Conservation (phyloP, 2,113 vertebrate species). For the Podocnemis expansa region DNA sequence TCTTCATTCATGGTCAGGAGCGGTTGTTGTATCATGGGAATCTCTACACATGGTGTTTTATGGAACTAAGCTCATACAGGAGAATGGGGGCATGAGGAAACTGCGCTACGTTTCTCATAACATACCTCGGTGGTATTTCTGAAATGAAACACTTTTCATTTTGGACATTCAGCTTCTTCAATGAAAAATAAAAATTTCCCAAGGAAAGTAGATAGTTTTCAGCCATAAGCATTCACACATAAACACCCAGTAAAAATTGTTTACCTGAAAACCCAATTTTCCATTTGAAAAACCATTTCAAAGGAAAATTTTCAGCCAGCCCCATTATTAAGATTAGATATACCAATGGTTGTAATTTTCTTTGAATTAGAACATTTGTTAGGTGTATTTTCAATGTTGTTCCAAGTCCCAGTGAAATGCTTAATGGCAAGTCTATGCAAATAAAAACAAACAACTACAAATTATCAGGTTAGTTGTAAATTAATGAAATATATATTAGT, state of each 20-base stretch:
- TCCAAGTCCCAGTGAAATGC: slow-evolving; percentile 8
- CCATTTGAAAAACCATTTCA: neutral
- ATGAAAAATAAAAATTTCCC: neutral
- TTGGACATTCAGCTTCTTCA: neutral
- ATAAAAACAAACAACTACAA: slow-evolving; percentile 28
- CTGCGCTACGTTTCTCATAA: neutral
- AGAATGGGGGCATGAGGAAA: neutral
- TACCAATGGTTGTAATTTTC: neutral
- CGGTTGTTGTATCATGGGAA: neutral
- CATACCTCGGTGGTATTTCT: neutral
- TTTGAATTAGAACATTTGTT: slow-evolving; percentile 10
- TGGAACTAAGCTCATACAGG: neutral
- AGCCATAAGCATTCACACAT: neutral
- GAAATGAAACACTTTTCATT: neutral
- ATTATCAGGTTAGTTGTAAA: slow-evolving; percentile 46
- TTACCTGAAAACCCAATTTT: neutral
- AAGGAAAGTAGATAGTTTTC: neutral
- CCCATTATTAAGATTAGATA: neutral
- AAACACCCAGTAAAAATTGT: neutral
- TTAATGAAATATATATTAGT: slow-evolving; percentile 34
- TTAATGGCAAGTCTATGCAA: neutral
- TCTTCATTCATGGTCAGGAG: neutral
- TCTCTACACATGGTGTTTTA: neutral
- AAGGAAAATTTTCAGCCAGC: slow-evolving; percentile 3
- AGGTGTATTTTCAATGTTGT: neutral